Percentiles rank a stretch among this genome's conserved stretches.
Conservation (phyloP, 2,113 vertebrate genomes). For the Zosterops hypoxanthus region DNA sequence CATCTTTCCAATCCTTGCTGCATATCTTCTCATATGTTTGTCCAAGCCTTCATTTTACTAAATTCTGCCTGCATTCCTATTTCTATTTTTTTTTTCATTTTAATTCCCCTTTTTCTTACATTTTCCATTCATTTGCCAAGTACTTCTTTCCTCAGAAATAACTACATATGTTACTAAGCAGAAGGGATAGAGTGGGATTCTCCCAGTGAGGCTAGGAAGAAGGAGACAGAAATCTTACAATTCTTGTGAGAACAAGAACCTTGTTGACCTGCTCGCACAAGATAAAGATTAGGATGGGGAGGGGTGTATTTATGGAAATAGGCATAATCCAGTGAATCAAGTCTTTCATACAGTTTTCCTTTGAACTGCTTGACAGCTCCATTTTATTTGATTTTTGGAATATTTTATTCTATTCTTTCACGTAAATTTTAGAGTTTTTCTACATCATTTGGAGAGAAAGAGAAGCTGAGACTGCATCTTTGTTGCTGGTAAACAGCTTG, state of each 20-base stretch:
- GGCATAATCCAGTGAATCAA: slow-evolving; percentile 35
- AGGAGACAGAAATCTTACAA: background rate
- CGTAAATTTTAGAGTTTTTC: slow-evolving; percentile 27
- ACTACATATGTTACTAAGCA: background rate
- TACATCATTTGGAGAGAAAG: slow-evolving; percentile 34
- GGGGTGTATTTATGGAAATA: slow-evolving; percentile 6
- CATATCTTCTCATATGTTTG: background rate
- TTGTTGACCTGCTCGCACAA: slow-evolving; percentile 43
- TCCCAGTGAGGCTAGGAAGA: background rate
- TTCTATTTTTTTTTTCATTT: background rate
- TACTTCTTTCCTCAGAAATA: slow-evolving; percentile 14
- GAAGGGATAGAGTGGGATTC: background rate
- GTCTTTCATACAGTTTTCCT: slow-evolving; percentile 2
- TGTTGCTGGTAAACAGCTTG: slow-evolving; percentile 59
- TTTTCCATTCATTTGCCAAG: background rate
- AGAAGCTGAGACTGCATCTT: slow-evolving; percentile 65
- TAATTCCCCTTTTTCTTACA: background rate
- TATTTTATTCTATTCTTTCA: slow-evolving; percentile 52
- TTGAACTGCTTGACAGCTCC: background rate
- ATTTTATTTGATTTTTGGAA: slow-evolving; percentile 49
- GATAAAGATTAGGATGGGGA: slow-evolving; percentile 40
- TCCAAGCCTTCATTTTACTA: background rate
- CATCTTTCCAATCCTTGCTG: background rate
- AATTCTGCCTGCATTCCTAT: background rate
- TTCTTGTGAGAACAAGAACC: slow-evolving; percentile 21